Evolutionary conservation across 2,113 vertebrate genomes (phyloP).

Genomic region (Rhineura floridana): DNA sequence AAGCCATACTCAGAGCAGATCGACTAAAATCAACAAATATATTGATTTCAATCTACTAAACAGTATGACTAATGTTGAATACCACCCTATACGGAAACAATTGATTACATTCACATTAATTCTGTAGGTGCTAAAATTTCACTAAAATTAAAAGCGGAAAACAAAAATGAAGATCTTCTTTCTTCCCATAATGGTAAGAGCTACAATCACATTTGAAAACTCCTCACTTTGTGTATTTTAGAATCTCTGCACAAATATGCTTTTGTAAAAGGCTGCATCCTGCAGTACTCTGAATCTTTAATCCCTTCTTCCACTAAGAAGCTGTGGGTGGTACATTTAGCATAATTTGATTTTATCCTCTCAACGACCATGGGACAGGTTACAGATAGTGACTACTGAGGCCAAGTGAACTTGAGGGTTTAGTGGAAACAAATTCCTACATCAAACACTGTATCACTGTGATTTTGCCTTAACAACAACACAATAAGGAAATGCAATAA

Average conservation of each 20-base stretch:
- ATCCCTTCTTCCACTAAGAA: background rate
- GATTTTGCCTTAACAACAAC: too few species aligned
- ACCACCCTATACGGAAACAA: too few species aligned
- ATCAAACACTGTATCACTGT: background rate
- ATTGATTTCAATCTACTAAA: too few species aligned
- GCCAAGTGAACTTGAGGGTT: background rate
- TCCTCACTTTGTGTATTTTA: background rate
- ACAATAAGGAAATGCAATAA: too few species aligned
- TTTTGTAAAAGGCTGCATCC: background rate
- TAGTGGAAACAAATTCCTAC: background rate
- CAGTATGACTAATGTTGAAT: too few species aligned
- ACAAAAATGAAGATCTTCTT: background rate
- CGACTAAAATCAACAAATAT: too few species aligned
- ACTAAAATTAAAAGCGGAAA: background rate
- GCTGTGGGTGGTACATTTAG: background rate
- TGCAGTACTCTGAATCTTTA: background rate
- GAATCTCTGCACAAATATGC: background rate
- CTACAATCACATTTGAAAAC: background rate
- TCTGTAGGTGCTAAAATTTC: background rate
- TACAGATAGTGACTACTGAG: background rate
- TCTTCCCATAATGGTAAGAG: background rate
- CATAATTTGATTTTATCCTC: background rate
- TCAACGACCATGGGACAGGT: background rate
- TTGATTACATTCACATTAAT: background rate
- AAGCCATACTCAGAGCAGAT: too few species aligned